Evolutionary conservation across 2,797 vertebrate species (phyloP).

Genomic region (Mormyrops boulengeri): DNA sequence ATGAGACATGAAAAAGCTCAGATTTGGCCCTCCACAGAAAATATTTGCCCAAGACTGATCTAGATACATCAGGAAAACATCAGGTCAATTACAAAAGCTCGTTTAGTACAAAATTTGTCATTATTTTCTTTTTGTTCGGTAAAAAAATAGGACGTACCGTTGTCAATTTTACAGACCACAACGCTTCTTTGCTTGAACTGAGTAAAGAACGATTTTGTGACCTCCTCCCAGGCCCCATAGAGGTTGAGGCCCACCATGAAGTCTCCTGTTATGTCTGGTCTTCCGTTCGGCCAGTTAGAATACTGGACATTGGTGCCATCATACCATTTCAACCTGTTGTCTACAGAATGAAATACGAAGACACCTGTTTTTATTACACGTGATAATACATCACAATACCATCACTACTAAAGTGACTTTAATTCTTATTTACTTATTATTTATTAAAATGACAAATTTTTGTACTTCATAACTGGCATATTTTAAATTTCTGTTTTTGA

Average conservation of each 20-base stretch:
- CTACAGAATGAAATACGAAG: slow-evolving; percentile 34
- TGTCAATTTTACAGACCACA: slow-evolving; percentile 86
- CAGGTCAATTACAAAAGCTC: neutral
- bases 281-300: slow-evolving; percentile 80
- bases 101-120: neutral
- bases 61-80: neutral
- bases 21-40: neutral
- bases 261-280: slow-evolving; percentile 56
- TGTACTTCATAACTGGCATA: too few relatives aligned
- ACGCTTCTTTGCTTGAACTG: slow-evolving; percentile 71
- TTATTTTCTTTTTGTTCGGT: neutral
- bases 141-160: slow-evolving; percentile 61
- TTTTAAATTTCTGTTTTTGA: neutral
- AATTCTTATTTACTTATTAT: neutral
- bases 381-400: neutral
- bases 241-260: slow-evolving; percentile 77
- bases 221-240: slow-evolving; percentile 73
- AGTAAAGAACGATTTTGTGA: slow-evolving; percentile 43
- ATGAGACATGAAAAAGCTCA: neutral
- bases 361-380: neutral
- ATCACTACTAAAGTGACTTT: neutral
- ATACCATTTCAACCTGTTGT: slow-evolving; percentile 71
- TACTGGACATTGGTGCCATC: slow-evolving; percentile 79
- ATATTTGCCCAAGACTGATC: neutral
- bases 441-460: neutral